These are phyloP conservation scores for Asbolus verrucosus DNA, from an alignment of 1,140 invertebrate genomes.

Conservation along the genomic window DNA sequence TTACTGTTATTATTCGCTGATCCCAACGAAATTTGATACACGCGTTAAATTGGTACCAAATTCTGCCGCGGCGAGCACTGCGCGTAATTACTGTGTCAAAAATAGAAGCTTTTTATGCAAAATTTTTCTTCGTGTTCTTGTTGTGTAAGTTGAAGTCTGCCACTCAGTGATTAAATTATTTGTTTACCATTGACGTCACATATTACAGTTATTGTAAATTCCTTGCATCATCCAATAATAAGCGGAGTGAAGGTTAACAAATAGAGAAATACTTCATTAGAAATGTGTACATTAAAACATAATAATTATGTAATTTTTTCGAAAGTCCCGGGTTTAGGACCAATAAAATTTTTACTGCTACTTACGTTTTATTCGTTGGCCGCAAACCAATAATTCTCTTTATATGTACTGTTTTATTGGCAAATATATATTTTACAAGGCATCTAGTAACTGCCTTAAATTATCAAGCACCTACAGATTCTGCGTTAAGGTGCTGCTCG, in stretches of 20 bases:
- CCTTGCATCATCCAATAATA: too few relatives aligned
- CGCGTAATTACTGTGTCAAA: too few relatives aligned
- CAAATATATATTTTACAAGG: conserved; percentile 2
- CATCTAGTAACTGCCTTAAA: background rate
- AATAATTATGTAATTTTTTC: conserved; percentile 13
- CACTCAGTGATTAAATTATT: too few relatives aligned
- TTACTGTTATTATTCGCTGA: too few relatives aligned
- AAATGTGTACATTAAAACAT: background rate
- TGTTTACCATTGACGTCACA: too few relatives aligned
- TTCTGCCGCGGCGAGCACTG: too few relatives aligned
- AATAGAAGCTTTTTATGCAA: too few relatives aligned
- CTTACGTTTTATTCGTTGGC: conserved; percentile 17
- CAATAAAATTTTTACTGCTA: conserved; percentile 38
- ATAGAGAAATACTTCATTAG: background rate
- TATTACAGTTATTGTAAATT: conserved; percentile 1
- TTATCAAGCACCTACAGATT: conserved; percentile 15
- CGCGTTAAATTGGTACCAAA: too few relatives aligned
- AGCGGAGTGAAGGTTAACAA: conserved; percentile 13
- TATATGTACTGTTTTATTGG: conserved; percentile 32
- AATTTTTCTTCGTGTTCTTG: too few relatives aligned
- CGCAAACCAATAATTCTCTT: conserved; percentile 25
- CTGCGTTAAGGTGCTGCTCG: conserved; percentile 12
- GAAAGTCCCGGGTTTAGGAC: conserved; percentile 25
- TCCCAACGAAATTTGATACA: too few relatives aligned
- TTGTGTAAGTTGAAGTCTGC: too few relatives aligned